Evolutionary conservation across 2,113 vertebrate species (phyloP).

Genomic region (Psophia crepitans): DNA sequence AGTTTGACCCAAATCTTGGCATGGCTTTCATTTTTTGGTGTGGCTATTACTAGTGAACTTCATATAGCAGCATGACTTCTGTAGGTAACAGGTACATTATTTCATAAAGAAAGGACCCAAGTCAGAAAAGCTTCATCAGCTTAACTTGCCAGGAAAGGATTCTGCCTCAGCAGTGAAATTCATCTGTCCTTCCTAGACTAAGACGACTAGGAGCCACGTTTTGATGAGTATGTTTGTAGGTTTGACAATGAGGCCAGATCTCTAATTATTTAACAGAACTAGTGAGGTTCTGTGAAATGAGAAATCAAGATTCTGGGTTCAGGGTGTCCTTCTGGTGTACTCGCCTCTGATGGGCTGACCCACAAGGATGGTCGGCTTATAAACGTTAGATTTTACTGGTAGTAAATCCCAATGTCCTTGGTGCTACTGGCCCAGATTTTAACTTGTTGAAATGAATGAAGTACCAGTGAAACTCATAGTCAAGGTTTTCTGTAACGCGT

Average conservation of each 20-base stretch:
- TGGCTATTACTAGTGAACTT: background rate
- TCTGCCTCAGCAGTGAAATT: background rate
- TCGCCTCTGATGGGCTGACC: background rate
- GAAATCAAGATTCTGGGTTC: background rate
- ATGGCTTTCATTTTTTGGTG: background rate
- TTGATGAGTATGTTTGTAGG: background rate
- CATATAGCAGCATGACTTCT: background rate
- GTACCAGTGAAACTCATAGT: background rate
- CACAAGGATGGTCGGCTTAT: background rate
- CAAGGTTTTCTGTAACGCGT: background rate
- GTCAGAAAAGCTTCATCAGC: background rate
- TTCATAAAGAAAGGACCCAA: background rate
- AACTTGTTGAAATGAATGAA: background rate
- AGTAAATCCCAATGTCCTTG: background rate
- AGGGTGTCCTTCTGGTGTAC: background rate
- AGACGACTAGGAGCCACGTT: background rate
- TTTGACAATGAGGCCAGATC: background rate
- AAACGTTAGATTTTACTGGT: background rate
- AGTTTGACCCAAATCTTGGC: background rate
- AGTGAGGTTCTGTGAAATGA: background rate
- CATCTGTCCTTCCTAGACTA: background rate
- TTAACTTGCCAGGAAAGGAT: background rate
- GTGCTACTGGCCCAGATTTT: background rate
- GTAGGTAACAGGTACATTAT: background rate
- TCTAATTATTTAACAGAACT: background rate